A percentile compares a stretch with the other conserved stretches of the same genome.
Conservation (phyloP, 2,797 vertebrate genomes). For the Sebastes cheni region DNA sequence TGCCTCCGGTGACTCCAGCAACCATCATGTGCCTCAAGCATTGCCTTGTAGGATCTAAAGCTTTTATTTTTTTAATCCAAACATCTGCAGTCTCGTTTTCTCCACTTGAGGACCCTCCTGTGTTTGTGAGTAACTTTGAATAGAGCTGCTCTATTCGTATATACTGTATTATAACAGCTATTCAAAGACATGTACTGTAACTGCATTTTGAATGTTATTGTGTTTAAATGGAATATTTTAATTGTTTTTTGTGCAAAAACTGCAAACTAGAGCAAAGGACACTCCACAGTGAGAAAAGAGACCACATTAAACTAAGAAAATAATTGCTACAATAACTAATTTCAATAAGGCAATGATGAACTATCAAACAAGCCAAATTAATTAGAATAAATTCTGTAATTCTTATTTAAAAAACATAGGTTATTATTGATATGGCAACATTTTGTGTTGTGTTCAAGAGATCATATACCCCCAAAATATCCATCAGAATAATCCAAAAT, state of each 20-base stretch:
- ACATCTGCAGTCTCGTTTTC: not conserved
- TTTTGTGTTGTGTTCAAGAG: not conserved
- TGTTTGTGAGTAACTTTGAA: not conserved
- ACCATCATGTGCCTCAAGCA: not conserved
- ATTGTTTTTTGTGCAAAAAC: not conserved
- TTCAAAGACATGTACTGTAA: not conserved
- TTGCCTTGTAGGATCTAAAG: not conserved
- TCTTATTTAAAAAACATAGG: not conserved
- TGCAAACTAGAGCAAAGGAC: not conserved
- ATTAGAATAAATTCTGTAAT: not conserved
- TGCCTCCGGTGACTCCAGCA: not conserved
- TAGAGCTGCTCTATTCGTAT: too few relatives aligned
- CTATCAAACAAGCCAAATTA: not conserved
- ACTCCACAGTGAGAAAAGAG: not conserved
- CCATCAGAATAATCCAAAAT: not conserved
- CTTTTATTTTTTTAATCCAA: not conserved
- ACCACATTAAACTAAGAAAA: not conserved
- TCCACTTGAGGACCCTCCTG: not conserved
- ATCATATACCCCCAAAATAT: too few relatives aligned
- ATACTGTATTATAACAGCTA: not conserved
- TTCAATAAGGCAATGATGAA: not conserved
- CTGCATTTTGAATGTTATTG: not conserved
- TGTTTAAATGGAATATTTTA: slow-evolving; percentile 1
- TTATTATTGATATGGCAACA: not conserved
- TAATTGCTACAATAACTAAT: not conserved